Evolutionary conservation across 2,113 vertebrate species (phyloP), one percentile per base, ranked within the genome.

Genomic region (Solea solea): DNA sequence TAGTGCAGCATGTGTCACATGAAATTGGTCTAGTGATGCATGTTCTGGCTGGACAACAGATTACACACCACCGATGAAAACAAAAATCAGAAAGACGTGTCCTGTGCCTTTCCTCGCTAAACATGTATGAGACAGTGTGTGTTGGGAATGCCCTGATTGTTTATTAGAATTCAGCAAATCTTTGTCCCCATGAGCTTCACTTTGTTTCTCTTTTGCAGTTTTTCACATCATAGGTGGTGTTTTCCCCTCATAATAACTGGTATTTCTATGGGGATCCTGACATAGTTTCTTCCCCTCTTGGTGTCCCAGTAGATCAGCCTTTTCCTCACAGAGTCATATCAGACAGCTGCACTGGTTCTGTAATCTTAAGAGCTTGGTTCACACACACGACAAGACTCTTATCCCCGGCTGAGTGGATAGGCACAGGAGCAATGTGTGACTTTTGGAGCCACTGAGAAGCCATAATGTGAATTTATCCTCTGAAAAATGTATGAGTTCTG

Each of bases 361-460:
- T 83, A 64, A 81, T 81, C 39, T 64, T 3, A 67, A 69, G 59
- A 66, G 81, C 71, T 70, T 63, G 13, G 56, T 53, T 77, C 34
- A 81, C 69, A 72, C 69, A 86, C 81, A 82, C n/a, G 66, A 75
- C 69, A 72, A 73, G 46, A 68, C 73, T 84, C 63, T 83, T 81
- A 71, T 64, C 70, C 50, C 28, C 1, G 10, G 70, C 60, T n/a
- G 69, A 84, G 74, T 64, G 51, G 57, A 74, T 72, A 8, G 60
- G 58, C 54, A 12, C 41, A 28, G 44, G 54, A 45, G 15, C 63
- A 51, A 71, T 65, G 58, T 45, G 48, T 28, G 64, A 56, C 64
- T 64, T 50, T 27, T 52, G 16, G 8, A 68, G 68, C 56, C 14
- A 50, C 54, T 64, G 60, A 76, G 72, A 79, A 68, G 57, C 53